phyloP scores from a whole-genome alignment of 2,113 vertebrate species.

The Notarius quadriscutis region DNA sequence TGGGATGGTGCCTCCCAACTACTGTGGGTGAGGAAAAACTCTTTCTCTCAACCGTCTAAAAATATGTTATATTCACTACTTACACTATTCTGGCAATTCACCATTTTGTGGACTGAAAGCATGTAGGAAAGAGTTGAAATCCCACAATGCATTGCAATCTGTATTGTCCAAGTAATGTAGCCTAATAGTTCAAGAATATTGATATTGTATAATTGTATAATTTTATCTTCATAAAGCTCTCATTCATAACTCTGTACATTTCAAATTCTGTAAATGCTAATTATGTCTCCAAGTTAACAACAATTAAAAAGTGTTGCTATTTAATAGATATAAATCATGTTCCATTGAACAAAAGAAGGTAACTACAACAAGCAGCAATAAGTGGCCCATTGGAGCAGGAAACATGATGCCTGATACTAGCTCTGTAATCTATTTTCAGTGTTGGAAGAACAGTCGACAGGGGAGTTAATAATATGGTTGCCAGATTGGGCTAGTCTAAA shows the following conservation, averaged over 20 bases:
- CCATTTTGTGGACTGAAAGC: background rate
- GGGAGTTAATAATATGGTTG: background rate
- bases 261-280: too few relatives aligned
- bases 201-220: background rate
- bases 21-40: conserved; percentile 82
- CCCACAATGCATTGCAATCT: background rate
- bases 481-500: background rate
- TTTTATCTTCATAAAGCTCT: background rate
- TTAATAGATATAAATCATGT: background rate
- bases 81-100: background rate
- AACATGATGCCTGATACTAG: background rate
- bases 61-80: background rate
- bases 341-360: background rate
- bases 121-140: background rate
- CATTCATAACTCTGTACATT: background rate
- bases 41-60: background rate
- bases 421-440: background rate
- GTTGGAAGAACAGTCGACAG: background rate
- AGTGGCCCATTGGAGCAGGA: background rate
- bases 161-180: background rate
- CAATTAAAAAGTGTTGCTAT: background rate
- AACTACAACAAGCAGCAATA: background rate
- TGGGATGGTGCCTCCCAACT: conserved; percentile 90
- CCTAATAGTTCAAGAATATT: background rate
- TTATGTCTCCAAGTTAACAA: too few relatives aligned